Base-by-base conservation (phyloP, 2,888 invertebrate species). In the Ferdinandea cuprea region DNA sequence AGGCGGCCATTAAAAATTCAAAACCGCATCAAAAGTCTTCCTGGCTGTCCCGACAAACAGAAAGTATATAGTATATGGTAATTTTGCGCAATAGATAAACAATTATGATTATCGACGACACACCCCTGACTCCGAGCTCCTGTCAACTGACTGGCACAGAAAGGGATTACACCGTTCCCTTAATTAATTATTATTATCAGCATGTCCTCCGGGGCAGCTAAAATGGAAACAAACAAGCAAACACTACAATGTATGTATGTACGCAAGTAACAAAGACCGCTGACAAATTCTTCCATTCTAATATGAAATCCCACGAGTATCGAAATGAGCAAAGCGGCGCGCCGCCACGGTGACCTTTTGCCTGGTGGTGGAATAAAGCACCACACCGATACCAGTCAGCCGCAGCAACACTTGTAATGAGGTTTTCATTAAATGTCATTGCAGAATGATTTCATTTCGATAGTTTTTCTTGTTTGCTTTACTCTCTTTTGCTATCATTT, bases 371-470 rank as follows among this genome's bases (percentile, higher is more conserved):
- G 25, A 25, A 25, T 25, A 25, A 5, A 25, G 5, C 5, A 25
- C 3, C 25, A 25, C 2, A 25, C 25, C 25, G n/a, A n/a, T n/a
- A 25, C 25, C 2, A 25, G 25, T 25, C n/a, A n/a, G n/a, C 25
- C 25, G 5, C 25, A 25, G 5, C 25, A n/a, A 5, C 25, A 25
- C 25, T 25, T 25, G 13, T 42, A 58, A 42, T 58, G 58, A 42
- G 58, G 56, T 56, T n/a, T n/a, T 58, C 40, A 58, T 58, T 58
- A 25, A 58, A 58, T 58, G 58, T 9, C 28, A 13, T 8, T 40
- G 42, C 42, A 25, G 17, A 58, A 58, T 42, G 42, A 37, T 58
- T 58, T 58, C 58, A 42, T 58, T 58, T 42, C 13, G 28, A 28
- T 25, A 30, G 32, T 32, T 4, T 17, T 35, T n/a, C 5, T 17